Evolutionary conservation across 2,797 vertebrate genomes (phyloP).

Genomic region (Pampus argenteus): DNA sequence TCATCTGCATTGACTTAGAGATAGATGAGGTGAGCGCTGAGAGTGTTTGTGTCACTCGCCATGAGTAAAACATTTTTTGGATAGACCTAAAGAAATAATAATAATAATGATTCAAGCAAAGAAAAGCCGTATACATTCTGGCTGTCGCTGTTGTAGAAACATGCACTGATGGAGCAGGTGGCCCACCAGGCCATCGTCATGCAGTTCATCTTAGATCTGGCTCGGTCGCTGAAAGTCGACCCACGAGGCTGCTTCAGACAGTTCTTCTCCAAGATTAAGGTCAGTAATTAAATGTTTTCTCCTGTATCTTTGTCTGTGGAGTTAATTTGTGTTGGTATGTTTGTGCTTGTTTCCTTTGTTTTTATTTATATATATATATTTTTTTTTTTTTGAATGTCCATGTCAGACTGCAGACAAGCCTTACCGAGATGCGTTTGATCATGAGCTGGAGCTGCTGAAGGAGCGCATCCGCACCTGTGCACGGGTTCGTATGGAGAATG

Average conservation of each 20-base stretch:
- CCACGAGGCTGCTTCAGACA: conserved; percentile 91
- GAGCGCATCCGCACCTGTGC: conserved; percentile 86
- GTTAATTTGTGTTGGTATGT: background rate
- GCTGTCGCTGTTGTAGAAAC: conserved; percentile 82
- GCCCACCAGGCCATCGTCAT: conserved; percentile 95
- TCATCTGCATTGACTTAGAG: conserved; percentile 92
- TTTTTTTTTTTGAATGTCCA: too few species aligned
- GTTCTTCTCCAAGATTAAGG: conserved; percentile 94
- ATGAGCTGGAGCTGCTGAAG: conserved; percentile 90
- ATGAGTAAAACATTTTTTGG: background rate
- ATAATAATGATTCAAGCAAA: background rate
- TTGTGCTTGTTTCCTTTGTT: background rate
- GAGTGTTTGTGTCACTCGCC: background rate
- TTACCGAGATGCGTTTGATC: conserved; percentile 89
- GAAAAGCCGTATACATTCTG: background rate
- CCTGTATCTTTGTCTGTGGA: background rate
- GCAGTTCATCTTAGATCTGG: conserved; percentile 93
- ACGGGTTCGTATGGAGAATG: conserved; percentile 84
- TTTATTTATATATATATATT: too few species aligned
- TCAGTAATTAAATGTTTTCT: conserved; percentile 10
- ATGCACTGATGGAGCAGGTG: conserved; percentile 92
- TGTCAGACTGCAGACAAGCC: conserved; percentile 88
- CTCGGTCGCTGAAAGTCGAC: conserved; percentile 88
- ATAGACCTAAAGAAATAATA: background rate
- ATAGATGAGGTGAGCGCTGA: conserved; percentile 88